These are phyloP conservation scores for Oryctes rhinoceros DNA, from an alignment of 1,140 invertebrate genomes.

Conservation along the genomic window DNA sequence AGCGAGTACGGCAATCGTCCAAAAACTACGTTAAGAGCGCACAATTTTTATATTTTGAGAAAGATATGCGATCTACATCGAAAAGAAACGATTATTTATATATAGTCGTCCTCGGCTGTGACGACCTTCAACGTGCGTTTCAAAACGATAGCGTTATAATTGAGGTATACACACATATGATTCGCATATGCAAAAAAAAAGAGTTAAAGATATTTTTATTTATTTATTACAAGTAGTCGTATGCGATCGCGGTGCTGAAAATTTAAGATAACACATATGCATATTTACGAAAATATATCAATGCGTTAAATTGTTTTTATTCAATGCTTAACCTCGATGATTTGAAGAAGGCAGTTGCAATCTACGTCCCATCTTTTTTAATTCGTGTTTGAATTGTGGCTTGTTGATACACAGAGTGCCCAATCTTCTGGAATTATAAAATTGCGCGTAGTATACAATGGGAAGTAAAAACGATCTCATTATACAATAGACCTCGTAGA, in stretches of 20 bases:
- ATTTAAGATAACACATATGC: neutral
- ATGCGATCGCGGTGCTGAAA: neutral
- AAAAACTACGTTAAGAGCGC: neutral
- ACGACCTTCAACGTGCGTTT: conserved; percentile 14
- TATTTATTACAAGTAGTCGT: neutral
- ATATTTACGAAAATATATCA: neutral
- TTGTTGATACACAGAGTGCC: too few relatives aligned
- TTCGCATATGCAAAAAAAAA: neutral
- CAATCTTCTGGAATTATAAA: too few relatives aligned
- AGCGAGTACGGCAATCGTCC: neutral
- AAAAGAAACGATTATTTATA: conserved; percentile 28
- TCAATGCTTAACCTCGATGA: neutral
- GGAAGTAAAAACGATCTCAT: too few relatives aligned
- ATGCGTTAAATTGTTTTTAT: neutral
- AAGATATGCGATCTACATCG: neutral
- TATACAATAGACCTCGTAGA: too few relatives aligned
- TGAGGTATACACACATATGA: neutral
- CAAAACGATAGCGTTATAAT: neutral
- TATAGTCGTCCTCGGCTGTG: conserved; percentile 15
- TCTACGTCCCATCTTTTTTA: too few relatives aligned
- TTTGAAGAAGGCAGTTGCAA: too few relatives aligned
- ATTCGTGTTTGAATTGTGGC: too few relatives aligned
- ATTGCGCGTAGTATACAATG: too few relatives aligned
- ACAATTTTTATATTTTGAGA: neutral
- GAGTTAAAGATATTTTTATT: too few relatives aligned